Percentiles rank a stretch among this genome's conserved stretches.
Evolutionary conservation across 2,888 invertebrate genomes (phyloP).

Genomic region (Drosophila austrosaltans): DNA sequence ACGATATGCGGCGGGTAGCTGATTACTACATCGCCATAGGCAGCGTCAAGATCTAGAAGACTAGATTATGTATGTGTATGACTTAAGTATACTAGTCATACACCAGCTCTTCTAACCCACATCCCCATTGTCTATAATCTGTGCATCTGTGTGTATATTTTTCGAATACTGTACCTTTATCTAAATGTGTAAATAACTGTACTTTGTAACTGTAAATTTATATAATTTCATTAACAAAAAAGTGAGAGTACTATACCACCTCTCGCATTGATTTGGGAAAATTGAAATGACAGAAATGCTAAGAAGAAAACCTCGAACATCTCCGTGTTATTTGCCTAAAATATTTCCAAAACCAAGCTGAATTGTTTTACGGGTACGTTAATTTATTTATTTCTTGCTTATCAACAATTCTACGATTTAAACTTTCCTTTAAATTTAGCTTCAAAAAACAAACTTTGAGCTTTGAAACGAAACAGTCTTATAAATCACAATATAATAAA

Average conservation of each 20-base stretch:
- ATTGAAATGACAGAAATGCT: neutral
- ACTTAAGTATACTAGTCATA: neutral
- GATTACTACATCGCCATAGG: conserved; percentile 72
- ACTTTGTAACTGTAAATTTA: conserved; percentile 22
- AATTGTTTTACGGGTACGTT: conserved; percentile 14
- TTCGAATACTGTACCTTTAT: conserved; percentile 64
- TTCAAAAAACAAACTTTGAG: neutral
- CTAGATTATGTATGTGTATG: neutral
- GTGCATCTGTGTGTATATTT: conserved; percentile 65
- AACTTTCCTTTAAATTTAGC: conserved; percentile 23
- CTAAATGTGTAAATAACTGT: conserved; percentile 64
- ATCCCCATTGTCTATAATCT: conserved; percentile 40
- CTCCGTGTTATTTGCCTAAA: too few relatives aligned
- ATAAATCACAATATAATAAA: neutral
- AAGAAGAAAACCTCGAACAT: neutral
- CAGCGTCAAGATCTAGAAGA: conserved; percentile 30
- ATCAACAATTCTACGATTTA: conserved; percentile 27
- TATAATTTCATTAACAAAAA: neutral
- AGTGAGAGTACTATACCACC: neutral
- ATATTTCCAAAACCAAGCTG: neutral
- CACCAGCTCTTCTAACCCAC: conserved; percentile 15
- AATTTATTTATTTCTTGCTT: neutral
- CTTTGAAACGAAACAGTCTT: neutral
- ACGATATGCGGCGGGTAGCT: conserved; percentile 62
- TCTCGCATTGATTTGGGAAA: neutral